Conservation (phyloP, 2,888 invertebrate species). For the Diloba caeruleocephala region DNA sequence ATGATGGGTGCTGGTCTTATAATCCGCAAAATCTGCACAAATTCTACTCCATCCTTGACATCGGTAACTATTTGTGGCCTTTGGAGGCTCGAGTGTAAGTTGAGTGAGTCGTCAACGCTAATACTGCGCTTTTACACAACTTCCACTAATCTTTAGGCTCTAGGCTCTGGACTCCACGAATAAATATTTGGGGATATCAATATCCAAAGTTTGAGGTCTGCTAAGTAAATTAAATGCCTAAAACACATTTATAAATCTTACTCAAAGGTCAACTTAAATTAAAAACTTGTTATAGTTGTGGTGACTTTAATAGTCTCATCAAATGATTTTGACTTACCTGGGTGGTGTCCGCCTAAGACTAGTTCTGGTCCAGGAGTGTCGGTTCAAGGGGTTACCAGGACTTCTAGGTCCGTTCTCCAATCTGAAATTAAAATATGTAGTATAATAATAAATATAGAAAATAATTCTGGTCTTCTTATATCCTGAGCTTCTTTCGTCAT, state of each 20-base stretch:
- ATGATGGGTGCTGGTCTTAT: too few relatives aligned
- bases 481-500: too few relatives aligned
- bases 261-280: not conserved
- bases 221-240: not conserved
- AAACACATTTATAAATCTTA: slow-evolving; percentile 13
- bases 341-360: slow-evolving; percentile 94
- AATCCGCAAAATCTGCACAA: too few relatives aligned
- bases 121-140: too few relatives aligned
- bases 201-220: too few relatives aligned
- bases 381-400: slow-evolving; percentile 91
- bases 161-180: too few relatives aligned
- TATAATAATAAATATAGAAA: not conserved
- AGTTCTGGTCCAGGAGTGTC: slow-evolving; percentile 95
- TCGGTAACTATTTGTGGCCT: too few relatives aligned
- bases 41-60: too few relatives aligned
- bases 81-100: too few relatives aligned
- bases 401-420: slow-evolving; percentile 90
- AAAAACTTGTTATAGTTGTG: slow-evolving; percentile 1
- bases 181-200: not conserved
- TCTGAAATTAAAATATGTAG: slow-evolving; percentile 68
- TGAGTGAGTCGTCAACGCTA: too few relatives aligned
- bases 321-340: slow-evolving; percentile 87
- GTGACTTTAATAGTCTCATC: slow-evolving; percentile 1
- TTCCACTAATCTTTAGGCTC: too few relatives aligned
- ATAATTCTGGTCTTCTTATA: too few relatives aligned